Base-by-base conservation (phyloP, 2,113 vertebrate species). In the Cololabis saira region DNA sequence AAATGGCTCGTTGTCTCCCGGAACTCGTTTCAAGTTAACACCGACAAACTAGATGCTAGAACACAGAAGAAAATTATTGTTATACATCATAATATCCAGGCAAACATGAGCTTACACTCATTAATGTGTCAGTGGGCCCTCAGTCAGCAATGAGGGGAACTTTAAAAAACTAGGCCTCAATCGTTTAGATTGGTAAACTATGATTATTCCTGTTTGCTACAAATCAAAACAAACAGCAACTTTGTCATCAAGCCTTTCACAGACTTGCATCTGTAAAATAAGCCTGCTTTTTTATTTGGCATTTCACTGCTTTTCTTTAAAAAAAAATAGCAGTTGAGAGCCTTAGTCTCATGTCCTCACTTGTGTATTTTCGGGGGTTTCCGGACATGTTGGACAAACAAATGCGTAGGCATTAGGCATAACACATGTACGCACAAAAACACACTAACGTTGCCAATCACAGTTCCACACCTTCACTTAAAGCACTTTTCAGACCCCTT, bases 401-500 rank as follows among this genome's bases (percentile, higher is more conserved):
- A 4, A 37, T 9, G 5, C 33, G 2, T 5, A 27, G 2, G 24
- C 24, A 27, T n/a, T 5, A 27, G 24, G 52, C 18, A 62, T 19
- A 61, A 50, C 14, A 27, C 51, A 56, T 13, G 9, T 12, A 17
- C n/a, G 16, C 1, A 7, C 19, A 22, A 14, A 48, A 12, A 8
- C 12, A 44, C 14, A 22, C 15, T 12, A 73, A 70, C 61, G 44
- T 18, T 44, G 64, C 50, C 80, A 74, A 83, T 80, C 70, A 73
- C 49, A 44, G 30, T 63, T 79, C 71, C 71, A 81, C 74, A 82
- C 82, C 84, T 85, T 70, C 69, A 82, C 75, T 84, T 83, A 79
- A 86, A 90, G 82, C 80, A 82, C 74, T 82, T 80, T 74, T 79
- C 76, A 19, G 51, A 57, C 80, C 82, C 81, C 74, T 88, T 67